Base-by-base conservation (phyloP, 2,888 invertebrate genomes). In the Tiliacea citrago region DNA sequence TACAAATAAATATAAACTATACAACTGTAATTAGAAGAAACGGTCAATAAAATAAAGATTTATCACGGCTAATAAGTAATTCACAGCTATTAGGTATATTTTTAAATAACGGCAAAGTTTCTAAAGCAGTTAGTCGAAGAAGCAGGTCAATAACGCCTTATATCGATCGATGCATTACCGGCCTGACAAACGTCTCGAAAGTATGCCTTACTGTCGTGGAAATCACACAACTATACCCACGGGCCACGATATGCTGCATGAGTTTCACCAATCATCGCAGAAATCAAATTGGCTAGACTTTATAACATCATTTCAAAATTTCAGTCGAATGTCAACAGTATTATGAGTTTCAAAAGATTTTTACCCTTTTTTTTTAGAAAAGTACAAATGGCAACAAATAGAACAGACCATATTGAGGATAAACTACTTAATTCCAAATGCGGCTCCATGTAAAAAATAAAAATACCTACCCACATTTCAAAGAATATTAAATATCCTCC, bases 141-240 rank as follows among this genome's bases (percentile, higher is more conserved):
- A 84, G 29, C 73, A 42, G 83, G 82, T 57, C 78, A 81, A 81
- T 49, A 67, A 58, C 58, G 42, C 6, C n/a, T 65, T n/a, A 24
- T 65, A 79, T 73, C 73, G 72, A 74, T 70, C 13, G n/a, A 58
- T 68, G 42, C 51, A 29, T 16, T 63, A n/a, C 18, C 16, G 45
- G 21, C 35, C 21, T 16, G 45, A 55, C 73, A 53, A 47, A 24
- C 0, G 74, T 53, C 67, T 76, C 75, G 42, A 39, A 63, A 60
- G 18, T 55, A n/a, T 53, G 29, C 29, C 35, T 49, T 49, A 76
- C 60, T 45, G 51, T 60, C 42, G n/a, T 55, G 24, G 42, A 61
- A 66, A 66, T 35, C 35, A 45, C 4, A 9, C 7, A 42, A 66
- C 45, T 7, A 39, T 10, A 47, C 39, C 39, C 39, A 39, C 39